Evolutionary conservation across 2,113 vertebrate species (phyloP).

Genomic region (Lepus europaeus): DNA sequence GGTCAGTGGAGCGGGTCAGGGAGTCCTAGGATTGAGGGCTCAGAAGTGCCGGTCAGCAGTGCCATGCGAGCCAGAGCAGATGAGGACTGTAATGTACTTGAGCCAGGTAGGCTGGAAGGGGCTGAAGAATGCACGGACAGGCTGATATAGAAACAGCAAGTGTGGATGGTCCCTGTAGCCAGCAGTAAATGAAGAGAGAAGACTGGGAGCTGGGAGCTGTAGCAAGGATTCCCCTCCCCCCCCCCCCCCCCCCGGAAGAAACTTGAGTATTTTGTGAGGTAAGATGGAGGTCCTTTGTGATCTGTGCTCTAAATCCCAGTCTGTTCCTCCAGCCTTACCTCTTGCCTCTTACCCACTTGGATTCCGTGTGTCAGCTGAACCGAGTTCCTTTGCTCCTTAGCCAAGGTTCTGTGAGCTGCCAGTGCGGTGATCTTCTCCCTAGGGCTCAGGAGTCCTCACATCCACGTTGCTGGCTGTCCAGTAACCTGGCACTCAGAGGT

Average conservation of each 20-base stretch:
- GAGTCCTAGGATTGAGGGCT: neutral
- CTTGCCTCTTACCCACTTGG: neutral
- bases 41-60: neutral
- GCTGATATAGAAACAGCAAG: neutral
- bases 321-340: neutral
- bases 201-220: neutral
- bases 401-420: neutral
- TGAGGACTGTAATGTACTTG: neutral
- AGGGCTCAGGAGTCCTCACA: neutral
- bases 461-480: neutral
- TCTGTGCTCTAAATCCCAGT: neutral
- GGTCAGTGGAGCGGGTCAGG: too few relatives aligned
- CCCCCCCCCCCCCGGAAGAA: neutral
- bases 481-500: neutral
- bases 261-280: slow-evolving; percentile 2
- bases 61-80: too few relatives aligned
- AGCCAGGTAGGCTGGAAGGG: neutral
- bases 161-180: neutral
- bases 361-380: neutral
- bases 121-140: neutral
- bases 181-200: neutral
- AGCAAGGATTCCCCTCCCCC: neutral
- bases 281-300: neutral
- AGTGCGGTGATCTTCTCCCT: neutral
- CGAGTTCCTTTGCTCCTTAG: neutral